Percentiles rank a stretch among this genome's conserved stretches.
Evolutionary conservation across 1,140 invertebrate genomes (phyloP).

Genomic region (Leptinotarsa undecemlineata): DNA sequence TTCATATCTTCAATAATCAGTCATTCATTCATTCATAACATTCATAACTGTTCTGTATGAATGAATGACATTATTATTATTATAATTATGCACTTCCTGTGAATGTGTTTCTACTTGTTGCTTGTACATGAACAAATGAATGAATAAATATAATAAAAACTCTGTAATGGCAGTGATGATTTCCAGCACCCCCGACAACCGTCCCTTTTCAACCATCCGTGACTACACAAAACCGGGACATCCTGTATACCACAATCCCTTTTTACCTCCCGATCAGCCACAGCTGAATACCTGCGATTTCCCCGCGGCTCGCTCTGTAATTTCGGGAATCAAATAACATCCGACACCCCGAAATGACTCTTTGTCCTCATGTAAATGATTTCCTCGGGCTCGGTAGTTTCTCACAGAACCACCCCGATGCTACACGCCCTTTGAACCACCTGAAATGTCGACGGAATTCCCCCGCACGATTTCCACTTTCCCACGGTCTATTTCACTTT

Average conservation of each 20-base stretch:
- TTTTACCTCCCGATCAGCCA: background rate
- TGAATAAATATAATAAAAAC: no score
- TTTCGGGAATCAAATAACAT: background rate
- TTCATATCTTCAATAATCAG: no score
- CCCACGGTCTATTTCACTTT: slow-evolving; percentile 1
- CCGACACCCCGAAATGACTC: background rate
- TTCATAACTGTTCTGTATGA: no score
- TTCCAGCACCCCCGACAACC: no score
- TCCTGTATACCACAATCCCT: background rate
- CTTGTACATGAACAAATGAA: no score
- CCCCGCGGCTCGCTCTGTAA: background rate
- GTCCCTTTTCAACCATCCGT: no score
- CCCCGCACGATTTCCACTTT: slow-evolving; percentile 7
- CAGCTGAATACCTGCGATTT: slow-evolving; percentile 2
- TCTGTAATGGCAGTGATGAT: no score
- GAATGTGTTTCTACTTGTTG: no score
- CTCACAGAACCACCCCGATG: background rate
- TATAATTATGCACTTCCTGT: no score
- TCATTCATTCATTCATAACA: no score
- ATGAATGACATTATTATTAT: no score
- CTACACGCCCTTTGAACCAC: background rate
- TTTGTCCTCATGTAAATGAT: slow-evolving; percentile 8
- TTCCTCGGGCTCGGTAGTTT: background rate
- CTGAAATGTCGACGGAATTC: background rate
- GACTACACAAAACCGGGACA: no score